These are phyloP conservation scores for Drosophila erecta DNA, from an alignment of 1,140 invertebrate genomes.

Conservation along the genomic window DNA sequence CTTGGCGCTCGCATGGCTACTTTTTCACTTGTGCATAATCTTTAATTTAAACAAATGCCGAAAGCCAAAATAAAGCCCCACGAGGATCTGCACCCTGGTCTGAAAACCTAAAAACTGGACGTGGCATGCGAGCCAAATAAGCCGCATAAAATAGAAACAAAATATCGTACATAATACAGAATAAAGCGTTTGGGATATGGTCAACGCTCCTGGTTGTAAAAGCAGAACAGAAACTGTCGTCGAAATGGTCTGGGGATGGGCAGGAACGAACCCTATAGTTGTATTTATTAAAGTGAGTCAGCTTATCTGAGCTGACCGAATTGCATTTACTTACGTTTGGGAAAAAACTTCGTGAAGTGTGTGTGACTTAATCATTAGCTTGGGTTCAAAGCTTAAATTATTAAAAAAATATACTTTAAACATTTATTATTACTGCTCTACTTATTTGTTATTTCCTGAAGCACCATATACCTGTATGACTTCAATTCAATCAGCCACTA, in stretches of 20 bases:
- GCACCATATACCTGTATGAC: too few relatives aligned
- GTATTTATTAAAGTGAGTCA: constrained; percentile 1
- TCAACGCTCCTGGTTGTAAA: constrained; percentile 21
- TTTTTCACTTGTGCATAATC: constrained; percentile 70
- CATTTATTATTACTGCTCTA: too few relatives aligned
- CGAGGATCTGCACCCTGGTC: constrained; percentile 52
- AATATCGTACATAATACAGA: constrained; percentile 33
- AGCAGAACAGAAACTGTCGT: constrained; percentile 39
- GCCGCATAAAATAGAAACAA: constrained; percentile 65
- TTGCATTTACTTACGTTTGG: constrained; percentile 1
- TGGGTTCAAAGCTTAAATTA: too few relatives aligned
- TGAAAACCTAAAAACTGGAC: constrained; percentile 64
- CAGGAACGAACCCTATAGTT: not conserved
- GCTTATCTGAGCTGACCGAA: constrained; percentile 14
- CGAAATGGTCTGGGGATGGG: constrained; percentile 13
- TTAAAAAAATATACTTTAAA: too few relatives aligned
- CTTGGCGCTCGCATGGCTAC: constrained; percentile 5
- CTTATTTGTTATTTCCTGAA: too few relatives aligned
- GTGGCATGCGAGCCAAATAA: constrained; percentile 70
- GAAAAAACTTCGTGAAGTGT: not conserved
- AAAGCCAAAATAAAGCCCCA: constrained; percentile 64
- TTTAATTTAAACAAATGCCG: constrained; percentile 80
- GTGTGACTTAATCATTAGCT: not conserved
- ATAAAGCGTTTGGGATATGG: constrained; percentile 34
- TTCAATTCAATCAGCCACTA: not conserved